Evolutionary conservation across 2,797 vertebrate species (phyloP).

Genomic region (Catharus ustulatus): DNA sequence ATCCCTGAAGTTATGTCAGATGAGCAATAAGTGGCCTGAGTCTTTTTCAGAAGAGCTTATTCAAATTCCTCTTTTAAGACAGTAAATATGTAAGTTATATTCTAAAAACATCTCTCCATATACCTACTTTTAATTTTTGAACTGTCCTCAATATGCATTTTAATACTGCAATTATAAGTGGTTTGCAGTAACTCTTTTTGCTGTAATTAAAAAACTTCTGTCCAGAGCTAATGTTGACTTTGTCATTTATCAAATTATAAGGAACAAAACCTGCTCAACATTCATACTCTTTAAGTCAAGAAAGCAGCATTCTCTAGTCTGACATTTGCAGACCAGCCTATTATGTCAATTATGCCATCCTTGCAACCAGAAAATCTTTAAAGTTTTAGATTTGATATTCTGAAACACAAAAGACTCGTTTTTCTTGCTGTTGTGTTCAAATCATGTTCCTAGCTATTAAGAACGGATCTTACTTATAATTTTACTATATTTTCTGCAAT

Average conservation of each 20-base stretch:
- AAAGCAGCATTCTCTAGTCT: background rate
- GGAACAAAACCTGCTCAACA: background rate
- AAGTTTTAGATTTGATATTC: background rate
- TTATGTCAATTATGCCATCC: background rate
- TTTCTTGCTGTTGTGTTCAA: background rate
- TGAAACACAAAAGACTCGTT: background rate
- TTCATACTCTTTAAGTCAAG: background rate
- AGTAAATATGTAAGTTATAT: background rate
- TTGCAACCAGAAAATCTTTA: background rate
- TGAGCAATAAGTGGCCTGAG: background rate
- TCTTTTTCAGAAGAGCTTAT: background rate
- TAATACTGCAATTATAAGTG: background rate
- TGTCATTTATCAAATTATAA: background rate
- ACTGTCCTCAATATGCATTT: background rate
- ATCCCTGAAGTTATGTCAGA: background rate
- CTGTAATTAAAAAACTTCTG: background rate
- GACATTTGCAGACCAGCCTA: background rate
- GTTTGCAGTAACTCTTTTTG: background rate
- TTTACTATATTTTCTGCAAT: background rate
- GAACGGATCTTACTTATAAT: background rate
- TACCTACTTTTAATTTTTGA: background rate
- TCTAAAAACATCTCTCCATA: background rate
- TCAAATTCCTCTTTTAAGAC: background rate
- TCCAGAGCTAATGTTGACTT: background rate
- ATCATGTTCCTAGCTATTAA: background rate